These are phyloP conservation scores for Papilio xuthus DNA, from an alignment of 1,140 invertebrate species.

Conservation along the genomic window DNA sequence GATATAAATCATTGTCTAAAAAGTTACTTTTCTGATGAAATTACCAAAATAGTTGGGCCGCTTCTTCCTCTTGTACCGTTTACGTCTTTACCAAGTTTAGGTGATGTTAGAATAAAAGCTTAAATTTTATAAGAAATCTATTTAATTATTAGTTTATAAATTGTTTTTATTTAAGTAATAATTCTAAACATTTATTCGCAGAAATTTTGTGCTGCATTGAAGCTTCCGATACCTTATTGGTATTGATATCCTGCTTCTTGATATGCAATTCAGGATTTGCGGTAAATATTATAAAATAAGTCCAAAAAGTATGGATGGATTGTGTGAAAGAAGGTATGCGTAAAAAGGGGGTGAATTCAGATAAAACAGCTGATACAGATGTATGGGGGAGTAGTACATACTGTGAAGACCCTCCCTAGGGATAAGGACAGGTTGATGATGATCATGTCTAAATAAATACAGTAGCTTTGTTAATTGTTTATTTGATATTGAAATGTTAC, in stretches of 20 bases:
- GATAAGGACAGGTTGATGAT: too few relatives aligned
- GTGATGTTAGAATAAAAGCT: background rate
- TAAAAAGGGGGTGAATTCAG: too few relatives aligned
- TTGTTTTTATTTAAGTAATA: background rate
- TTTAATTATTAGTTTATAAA: background rate
- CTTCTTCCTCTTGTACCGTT: background rate
- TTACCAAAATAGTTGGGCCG: too few relatives aligned
- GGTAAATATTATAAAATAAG: slow-evolving; percentile 51
- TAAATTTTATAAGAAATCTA: background rate
- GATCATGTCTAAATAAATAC: too few relatives aligned
- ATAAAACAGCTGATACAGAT: too few relatives aligned
- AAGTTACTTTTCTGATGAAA: too few relatives aligned
- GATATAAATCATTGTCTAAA: too few relatives aligned
- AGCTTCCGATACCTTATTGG: slow-evolving; percentile 62
- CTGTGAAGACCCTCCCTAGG: too few relatives aligned
- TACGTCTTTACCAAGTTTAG: background rate
- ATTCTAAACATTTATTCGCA: slow-evolving; percentile 42
- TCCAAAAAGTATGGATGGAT: too few relatives aligned
- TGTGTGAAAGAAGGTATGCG: too few relatives aligned
- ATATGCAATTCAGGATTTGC: slow-evolving; percentile 67
- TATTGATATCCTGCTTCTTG: slow-evolving; percentile 63
- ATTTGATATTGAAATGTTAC: slow-evolving; percentile 42
- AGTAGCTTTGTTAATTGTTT: background rate
- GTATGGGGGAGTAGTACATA: too few relatives aligned
- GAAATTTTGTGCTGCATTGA: slow-evolving; percentile 70